Base-by-base conservation (phyloP, 2,797 vertebrate genomes). In the Melanotaenia parkinsoni region DNA sequence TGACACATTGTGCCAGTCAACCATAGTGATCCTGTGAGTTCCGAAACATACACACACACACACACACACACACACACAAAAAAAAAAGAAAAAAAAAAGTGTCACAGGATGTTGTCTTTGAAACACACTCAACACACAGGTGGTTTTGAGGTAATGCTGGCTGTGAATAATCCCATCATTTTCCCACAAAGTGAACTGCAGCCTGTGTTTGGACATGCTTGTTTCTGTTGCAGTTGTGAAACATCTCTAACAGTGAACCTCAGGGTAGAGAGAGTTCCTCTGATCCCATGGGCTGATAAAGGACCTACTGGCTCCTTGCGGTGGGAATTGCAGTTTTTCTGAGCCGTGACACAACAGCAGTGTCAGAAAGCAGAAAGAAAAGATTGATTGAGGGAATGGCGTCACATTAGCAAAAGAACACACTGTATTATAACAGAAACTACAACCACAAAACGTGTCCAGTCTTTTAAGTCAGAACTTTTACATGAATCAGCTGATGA, bases 161-260 rank as follows among this genome's bases (percentile, higher is more conserved):
- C 63, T 60, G 79, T 89, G 87, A 93, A 92, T 87, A 91, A 93
- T 89, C 74, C 78, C 81, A 85, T 76, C 62, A 10, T 24, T 74
- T 82, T 66, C 86, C 74, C 74, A 72, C 63, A 74, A 77, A 75
- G 72, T 63, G 5, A 54, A 78, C 82, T 72, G 68, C 67, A 85
- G 86, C 76, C 70, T 92, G 56, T 94, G 95, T 93, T 91, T 79
- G 82, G 86, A 92, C 95, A 92, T 40, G 95, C 85, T 81, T 51
- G 3, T n/a, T 67, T 61, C 59, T 60, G 84, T 71, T 53, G 51
- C 30, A 58, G 83, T 95, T 95, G 92, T 81, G 91, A 93, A 94
- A 95, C 75, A 67, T 68, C 77, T 80, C 65, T 4, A 63, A 61
- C 77, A 84, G 80, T 84, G 88, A 89, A 90, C 90, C 88, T 90